Evolutionary conservation across 64 coral and sea anemone species (phyloP).

Genomic region (Hydrozoanthus tunicans): DNA sequence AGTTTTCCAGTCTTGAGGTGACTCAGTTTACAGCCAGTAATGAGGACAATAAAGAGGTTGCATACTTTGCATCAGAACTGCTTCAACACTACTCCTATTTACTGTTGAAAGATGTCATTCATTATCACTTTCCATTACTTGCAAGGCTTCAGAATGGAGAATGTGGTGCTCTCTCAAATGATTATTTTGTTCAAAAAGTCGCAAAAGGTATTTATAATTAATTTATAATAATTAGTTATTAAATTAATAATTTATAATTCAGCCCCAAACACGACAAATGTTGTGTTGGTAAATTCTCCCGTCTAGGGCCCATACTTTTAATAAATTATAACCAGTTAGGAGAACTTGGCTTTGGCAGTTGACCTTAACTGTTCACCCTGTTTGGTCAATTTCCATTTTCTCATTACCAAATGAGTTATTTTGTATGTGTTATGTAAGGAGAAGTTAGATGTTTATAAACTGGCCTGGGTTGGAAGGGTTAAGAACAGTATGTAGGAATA

Average conservation of each 20-base stretch:
- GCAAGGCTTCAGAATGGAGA: neutral
- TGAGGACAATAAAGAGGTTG: neutral
- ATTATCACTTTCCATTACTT: conserved; percentile 9
- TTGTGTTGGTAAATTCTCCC: too few relatives aligned
- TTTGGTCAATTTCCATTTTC: too few relatives aligned
- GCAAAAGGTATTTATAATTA: conserved; percentile 10
- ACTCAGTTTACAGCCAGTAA: neutral
- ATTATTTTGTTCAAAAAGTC: conserved; percentile 42
- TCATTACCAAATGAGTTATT: too few relatives aligned
- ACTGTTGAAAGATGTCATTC: neutral
- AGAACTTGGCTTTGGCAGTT: too few relatives aligned
- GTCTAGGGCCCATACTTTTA: too few relatives aligned
- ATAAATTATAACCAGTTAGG: too few relatives aligned
- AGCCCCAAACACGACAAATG: too few relatives aligned
- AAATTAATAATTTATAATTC: neutral
- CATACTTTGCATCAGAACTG: conserved; percentile 30
- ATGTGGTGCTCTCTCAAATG: conserved; percentile 22
- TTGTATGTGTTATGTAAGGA: too few relatives aligned
- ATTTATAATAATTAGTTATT: neutral
- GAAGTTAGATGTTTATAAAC: too few relatives aligned
- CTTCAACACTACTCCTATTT: conserved; percentile 23
- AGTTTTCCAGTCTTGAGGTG: conserved; percentile 3
- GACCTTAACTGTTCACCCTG: too few relatives aligned
- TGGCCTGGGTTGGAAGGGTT: too few relatives aligned
- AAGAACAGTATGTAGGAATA: too few relatives aligned